Evolutionary conservation across 2,888 invertebrate species (phyloP), one percentile per base, ranked within the genome.

Genomic region (Andrena flavipes): DNA sequence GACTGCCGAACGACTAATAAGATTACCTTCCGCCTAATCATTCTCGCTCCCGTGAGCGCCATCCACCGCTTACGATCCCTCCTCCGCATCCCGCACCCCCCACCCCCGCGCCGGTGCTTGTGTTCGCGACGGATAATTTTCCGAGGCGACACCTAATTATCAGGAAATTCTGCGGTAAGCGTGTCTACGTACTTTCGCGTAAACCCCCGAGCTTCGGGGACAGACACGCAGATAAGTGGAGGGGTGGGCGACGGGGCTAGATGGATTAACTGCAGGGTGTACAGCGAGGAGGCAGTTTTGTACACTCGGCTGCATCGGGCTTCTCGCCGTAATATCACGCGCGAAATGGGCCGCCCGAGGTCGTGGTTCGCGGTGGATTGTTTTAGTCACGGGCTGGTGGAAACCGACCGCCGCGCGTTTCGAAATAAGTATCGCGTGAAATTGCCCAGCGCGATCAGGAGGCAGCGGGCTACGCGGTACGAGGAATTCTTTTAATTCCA

Each of bases 71-170:
- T 67, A 62, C 79, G 29, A 60, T 68, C 56, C 64, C 48, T 49
- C 20, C 56, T 26, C 56, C 26, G 26, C 33, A n/a, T 30, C 6
- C 29, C 7, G n/a, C 42, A 16, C 13, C 42, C 42, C 30, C 30
- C 48, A 8, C 48, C n/a, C 23, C 20, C 20, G 3, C 48, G 13
- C 26, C 70, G 20, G 48, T 30, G 62, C 74, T 74, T 72, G 77
- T 72, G 68, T 60, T 76, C 73, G 48, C 71, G 79, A 67, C 75
- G 80, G 81, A 89, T 89, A 90, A 92, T 91, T 90, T 90, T 89
- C 89, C 88, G 80, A 85, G 84, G 84, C 87, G 92, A 91, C 91
- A 91, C 90, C 91, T 92, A 91, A 92, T 91, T 92, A 92, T 91
- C 90, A 90, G 88, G 82, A 88, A 91, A 91, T 91, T 91, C 87